Conservation (phyloP, 2,113 vertebrate species). For the Phasianus colchicus region DNA sequence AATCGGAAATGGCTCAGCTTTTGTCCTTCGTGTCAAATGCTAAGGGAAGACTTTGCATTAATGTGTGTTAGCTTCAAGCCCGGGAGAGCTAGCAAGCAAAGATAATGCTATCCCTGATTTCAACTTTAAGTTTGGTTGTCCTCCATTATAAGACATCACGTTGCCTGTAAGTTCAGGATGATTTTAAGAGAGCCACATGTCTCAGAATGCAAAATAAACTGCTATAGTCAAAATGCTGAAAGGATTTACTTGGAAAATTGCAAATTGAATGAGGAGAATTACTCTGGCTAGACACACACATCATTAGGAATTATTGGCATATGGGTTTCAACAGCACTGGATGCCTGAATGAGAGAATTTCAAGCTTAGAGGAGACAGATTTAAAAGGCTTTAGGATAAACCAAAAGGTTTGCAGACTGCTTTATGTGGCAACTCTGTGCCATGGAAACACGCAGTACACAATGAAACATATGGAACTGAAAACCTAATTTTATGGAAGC, state of each 20-base stretch:
- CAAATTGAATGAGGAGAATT: slow-evolving; percentile 72
- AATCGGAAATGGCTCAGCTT: background rate
- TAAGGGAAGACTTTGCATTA: background rate
- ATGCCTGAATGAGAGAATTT: slow-evolving; percentile 66
- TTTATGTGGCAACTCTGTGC: slow-evolving; percentile 61
- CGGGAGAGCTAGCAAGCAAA: slow-evolving; percentile 1
- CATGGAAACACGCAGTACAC: slow-evolving; percentile 57
- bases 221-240: slow-evolving; percentile 62
- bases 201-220: slow-evolving; percentile 64
- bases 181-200: slow-evolving; percentile 19
- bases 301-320: slow-evolving; percentile 74
- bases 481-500: slow-evolving; percentile 52
- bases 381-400: slow-evolving; percentile 70
- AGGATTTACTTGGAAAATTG: slow-evolving; percentile 70
- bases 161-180: slow-evolving; percentile 2
- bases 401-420: slow-evolving; percentile 62
- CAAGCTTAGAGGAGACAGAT: slow-evolving; percentile 54
- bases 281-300: slow-evolving; percentile 71
- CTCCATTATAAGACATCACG: slow-evolving; percentile 15
- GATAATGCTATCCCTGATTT: background rate
- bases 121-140: background rate
- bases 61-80: background rate
- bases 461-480: slow-evolving; percentile 63
- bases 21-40: background rate
- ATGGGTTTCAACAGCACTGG: slow-evolving; percentile 40